Evolutionary conservation across 2,888 invertebrate genomes (phyloP), one percentile per base, ranked within the genome.

Genomic region (Drosophila ezoana): DNA sequence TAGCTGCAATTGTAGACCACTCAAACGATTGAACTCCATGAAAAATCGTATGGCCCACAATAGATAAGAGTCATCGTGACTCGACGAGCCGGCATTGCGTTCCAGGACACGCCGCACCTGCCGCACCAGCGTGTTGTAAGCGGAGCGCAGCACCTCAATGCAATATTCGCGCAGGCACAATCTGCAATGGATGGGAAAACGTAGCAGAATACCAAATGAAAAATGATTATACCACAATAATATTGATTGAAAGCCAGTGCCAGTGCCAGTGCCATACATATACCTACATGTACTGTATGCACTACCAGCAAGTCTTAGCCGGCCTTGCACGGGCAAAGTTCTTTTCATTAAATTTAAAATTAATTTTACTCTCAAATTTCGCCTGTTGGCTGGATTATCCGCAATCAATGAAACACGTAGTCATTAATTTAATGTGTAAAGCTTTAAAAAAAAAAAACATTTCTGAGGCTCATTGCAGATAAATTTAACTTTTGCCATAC

Each of bases 31-130:
- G 93, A 99, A 99, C 92, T 98, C 97, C 98, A 99, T 98, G 92
- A 99, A 99, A 93, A 98, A 99, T 89, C 96, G 95, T 81, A 98
- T 94, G 8, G 97, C 96, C 98, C 98, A 98, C 72, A 99, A 93
- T 92, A 98, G 98, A 92, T 98, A 98, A 0, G 97, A 96, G 91
- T 98, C 97, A 92, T 99, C 99, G 91, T 97, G 95, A 90, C 96
- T 96, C 0, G 95, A 95, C 79, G 95, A 94, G 6, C 94, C 94
- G 78, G 95, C 93, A 4, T 94, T 94, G 66, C 95, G 93, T 32
- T 95, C 95, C 72, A 96, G 93, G 49, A 95, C 94, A 89, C 96
- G 96, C 92, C 97, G 96, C 11, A 97, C 96, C 91, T 96, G 95
- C 88, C 95, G 95, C 97, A 99, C 98, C 59, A 99, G 93, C 18